These are phyloP conservation scores for Rhinophrynus dorsalis DNA, from an alignment of 2,797 vertebrate genomes.

Conservation along the genomic window DNA sequence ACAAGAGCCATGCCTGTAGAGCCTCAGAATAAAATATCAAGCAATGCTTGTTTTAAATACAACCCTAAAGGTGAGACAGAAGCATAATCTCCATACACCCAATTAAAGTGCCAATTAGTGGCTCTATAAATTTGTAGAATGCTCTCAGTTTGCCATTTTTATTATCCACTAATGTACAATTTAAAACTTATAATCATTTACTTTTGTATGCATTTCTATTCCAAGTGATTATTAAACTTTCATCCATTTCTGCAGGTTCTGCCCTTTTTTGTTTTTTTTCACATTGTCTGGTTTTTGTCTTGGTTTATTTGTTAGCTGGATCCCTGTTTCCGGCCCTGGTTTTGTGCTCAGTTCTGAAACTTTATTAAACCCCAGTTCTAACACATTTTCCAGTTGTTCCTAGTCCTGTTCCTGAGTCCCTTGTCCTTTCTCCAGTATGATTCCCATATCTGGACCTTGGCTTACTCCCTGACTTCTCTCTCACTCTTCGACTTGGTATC, in stretches of 20 bases:
- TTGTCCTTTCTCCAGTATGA: too few relatives aligned
- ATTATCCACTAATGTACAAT: slow-evolving; percentile 26
- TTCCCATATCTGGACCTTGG: too few relatives aligned
- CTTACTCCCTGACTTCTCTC: too few relatives aligned
- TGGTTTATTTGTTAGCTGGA: too few relatives aligned
- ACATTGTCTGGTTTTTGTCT: too few relatives aligned
- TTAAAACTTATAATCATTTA: slow-evolving; percentile 2
- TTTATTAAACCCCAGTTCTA: too few relatives aligned
- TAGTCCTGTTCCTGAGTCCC: too few relatives aligned
- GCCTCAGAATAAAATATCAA: neutral
- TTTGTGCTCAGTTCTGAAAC: too few relatives aligned
- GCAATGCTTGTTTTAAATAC: neutral
- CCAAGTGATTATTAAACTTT: slow-evolving; percentile 17
- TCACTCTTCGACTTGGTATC: too few relatives aligned
- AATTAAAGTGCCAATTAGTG: slow-evolving; percentile 24
- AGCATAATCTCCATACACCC: slow-evolving; percentile 14
- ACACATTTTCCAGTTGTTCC: too few relatives aligned
- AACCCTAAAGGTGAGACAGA: slow-evolving; percentile 3
- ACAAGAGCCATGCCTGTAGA: neutral
- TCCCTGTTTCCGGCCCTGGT: too few relatives aligned
- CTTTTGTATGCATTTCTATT: slow-evolving; percentile 14
- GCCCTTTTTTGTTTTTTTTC: too few relatives aligned
- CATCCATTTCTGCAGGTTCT: slow-evolving; percentile 10
- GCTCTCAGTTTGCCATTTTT: neutral
- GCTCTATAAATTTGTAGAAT: neutral